Evolutionary conservation across 1,140 invertebrate species (phyloP).

Genomic region (Lerema accius): DNA sequence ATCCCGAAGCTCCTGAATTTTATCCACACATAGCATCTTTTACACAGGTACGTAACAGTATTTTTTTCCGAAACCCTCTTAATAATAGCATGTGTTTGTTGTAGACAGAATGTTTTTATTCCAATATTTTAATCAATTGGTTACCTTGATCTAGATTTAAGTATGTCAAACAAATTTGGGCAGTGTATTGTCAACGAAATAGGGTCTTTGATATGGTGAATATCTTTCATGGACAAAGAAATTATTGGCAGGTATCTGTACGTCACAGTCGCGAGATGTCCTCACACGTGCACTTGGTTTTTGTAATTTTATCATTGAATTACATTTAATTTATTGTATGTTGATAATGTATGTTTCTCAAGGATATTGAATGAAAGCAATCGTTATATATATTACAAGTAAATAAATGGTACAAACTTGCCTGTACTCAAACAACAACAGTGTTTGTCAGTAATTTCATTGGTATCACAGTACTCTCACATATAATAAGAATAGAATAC

Average conservation of each 20-base stretch:
- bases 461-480: no score
- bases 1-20: slow-evolving; percentile 70
- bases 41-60: slow-evolving; percentile 53
- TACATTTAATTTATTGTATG: no score
- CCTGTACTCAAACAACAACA: no score
- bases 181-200: slow-evolving; percentile 9
- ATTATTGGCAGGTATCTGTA: slow-evolving; percentile 25
- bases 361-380: no score
- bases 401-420: no score
- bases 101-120: slow-evolving; percentile 34
- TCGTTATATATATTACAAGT: no score
- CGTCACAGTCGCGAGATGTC: slow-evolving; percentile 14
- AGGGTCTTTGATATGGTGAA: slow-evolving; percentile 30
- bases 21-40: slow-evolving; percentile 57
- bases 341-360: no score
- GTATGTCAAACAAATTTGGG: slow-evolving; percentile 1
- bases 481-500: no score
- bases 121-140: slow-evolving; percentile 11
- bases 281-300: slow-evolving; percentile 16
- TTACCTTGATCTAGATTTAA: slow-evolving; percentile 26
- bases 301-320: background rate
- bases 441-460: no score
- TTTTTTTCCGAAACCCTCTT: slow-evolving; percentile 28
- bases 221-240: slow-evolving; percentile 44
- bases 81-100: slow-evolving; percentile 50